phyloP scores from a whole-genome alignment of 1,140 invertebrate species.

The Drosophila quadrilineata region DNA sequence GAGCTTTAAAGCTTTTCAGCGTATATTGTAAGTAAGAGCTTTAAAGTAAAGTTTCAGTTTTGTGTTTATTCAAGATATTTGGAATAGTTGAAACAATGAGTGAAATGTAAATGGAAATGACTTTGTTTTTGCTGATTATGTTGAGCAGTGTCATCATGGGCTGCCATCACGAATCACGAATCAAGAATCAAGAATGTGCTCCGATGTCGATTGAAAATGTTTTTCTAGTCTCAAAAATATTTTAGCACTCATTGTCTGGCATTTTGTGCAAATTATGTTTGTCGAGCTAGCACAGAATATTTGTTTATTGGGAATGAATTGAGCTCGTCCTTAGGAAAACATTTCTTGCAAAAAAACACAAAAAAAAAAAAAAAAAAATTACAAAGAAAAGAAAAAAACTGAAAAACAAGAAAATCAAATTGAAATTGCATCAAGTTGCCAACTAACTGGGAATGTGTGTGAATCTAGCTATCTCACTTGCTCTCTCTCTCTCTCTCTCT shows the following conservation, averaged over 20 bases:
- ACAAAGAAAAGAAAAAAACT: slow-evolving; percentile 1
- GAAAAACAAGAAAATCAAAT: too few relatives aligned
- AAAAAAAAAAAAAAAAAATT: not conserved
- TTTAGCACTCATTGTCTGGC: not conserved
- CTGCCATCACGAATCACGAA: too few relatives aligned
- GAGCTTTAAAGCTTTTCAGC: too few relatives aligned
- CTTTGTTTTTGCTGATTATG: too few relatives aligned
- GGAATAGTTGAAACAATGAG: too few relatives aligned
- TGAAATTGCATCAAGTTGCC: slow-evolving; percentile 39
- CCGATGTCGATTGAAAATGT: not conserved
- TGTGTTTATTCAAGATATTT: too few relatives aligned
- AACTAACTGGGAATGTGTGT: not conserved
- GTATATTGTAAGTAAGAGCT: too few relatives aligned
- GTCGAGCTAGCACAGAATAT: slow-evolving; percentile 20
- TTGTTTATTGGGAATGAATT: slow-evolving; percentile 26
- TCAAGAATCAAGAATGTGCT: too few relatives aligned
- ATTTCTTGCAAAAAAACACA: not conserved
- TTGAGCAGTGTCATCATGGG: too few relatives aligned
- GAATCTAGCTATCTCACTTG: not conserved
- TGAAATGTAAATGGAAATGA: not conserved
- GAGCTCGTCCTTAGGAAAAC: not conserved
- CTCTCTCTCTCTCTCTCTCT: not conserved
- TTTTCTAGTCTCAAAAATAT: slow-evolving; percentile 1
- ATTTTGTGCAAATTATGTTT: slow-evolving; percentile 15
- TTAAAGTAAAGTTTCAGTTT: too few relatives aligned